Base-by-base conservation (phyloP, 2,797 vertebrate genomes). In the Trichosurus vulpecula region DNA sequence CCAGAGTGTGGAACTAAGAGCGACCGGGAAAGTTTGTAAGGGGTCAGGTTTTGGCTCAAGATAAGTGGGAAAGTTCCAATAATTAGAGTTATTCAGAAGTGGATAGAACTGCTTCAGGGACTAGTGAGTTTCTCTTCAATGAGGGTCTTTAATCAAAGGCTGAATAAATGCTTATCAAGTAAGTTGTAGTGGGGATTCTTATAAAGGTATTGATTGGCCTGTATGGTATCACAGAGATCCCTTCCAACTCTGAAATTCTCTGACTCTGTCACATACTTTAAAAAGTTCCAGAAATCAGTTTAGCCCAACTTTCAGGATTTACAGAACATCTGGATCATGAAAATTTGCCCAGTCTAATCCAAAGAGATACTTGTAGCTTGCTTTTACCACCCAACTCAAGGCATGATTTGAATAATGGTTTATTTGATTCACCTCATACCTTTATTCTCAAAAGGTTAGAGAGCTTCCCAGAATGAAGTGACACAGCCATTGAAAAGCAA, bases 381-480 rank as follows among this genome's bases (percentile, higher is more conserved):
- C 31, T 51, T 25, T 11, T 0, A 13, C 55, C 3, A 6, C 27
- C n/a, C 35, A 35, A 3, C 0, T 10, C 5, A 31, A 25, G 35
- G 52, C 41, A 51, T 54, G 19, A 9, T 25, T 10, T 4, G 1
- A 1, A 0, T 2, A 30, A 19, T 4, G 41, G 6, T 47, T 52
- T 54, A 10, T 51, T 90, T 29, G 22, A 51, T 52, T 14, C 5
- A 9, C 47, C 81, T 0, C 12, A 4, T 0, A 0, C 35, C 22
- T 58, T 54, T 13, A 8, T 74, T 54, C 4, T 0, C 29, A 35
- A 57, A 90, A 90, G 57, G 29, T 4, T 53, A 11, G 81, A 66
- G 58, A 16, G 5, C 27, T 52, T 51, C 3, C 0, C 14, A 52
- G n/a, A 29, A 29, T 14, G 19, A 61, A 54, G n/a, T 0, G 3